phyloP scores from a whole-genome alignment of 2,888 invertebrate species.

The Amiota mariae region DNA sequence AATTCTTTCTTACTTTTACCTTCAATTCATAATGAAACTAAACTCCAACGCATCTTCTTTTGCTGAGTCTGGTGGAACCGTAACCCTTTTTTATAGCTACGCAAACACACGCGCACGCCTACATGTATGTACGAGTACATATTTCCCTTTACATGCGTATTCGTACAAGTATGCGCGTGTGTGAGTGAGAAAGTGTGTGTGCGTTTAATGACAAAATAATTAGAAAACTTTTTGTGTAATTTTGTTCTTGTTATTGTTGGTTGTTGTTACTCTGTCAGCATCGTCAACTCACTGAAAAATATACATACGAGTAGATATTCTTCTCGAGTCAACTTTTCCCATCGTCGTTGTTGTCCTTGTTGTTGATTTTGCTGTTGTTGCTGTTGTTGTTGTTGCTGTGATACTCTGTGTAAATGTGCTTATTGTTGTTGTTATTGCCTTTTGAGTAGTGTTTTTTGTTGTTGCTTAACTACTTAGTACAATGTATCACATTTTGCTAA shows the following conservation, averaged over 20 bases:
- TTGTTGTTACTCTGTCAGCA: conserved; percentile 53
- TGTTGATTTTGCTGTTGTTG: conserved; percentile 9
- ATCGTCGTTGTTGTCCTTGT: conserved; percentile 15
- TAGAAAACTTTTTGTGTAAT: conserved; percentile 72
- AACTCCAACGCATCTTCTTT: conserved; percentile 46
- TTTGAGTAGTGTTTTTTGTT: conserved; percentile 33
- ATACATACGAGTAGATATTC: conserved; percentile 1
- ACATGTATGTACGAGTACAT: conserved; percentile 40
- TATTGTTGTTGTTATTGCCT: conserved; percentile 34
- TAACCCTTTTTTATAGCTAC: conserved; percentile 65
- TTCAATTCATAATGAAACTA: conserved; percentile 66
- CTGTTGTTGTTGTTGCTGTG: conserved; percentile 6
- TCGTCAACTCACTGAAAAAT: conserved; percentile 58
- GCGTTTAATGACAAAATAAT: conserved; percentile 73
- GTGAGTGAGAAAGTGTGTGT: conserved; percentile 48
- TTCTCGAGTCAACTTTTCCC: conserved; percentile 32
- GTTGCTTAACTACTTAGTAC: conserved; percentile 33
- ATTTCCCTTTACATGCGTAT: conserved; percentile 55
- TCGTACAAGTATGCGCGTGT: conserved; percentile 42
- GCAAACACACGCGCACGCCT: neutral
- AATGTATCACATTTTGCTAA: conserved; percentile 20
- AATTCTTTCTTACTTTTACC: conserved; percentile 64
- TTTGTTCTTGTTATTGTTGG: conserved; percentile 49
- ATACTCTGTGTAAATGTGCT: conserved; percentile 16
- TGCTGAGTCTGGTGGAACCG: neutral